Conservation (phyloP, 92 coral and sea anemone genomes). For the Palythoa grandis region DNA sequence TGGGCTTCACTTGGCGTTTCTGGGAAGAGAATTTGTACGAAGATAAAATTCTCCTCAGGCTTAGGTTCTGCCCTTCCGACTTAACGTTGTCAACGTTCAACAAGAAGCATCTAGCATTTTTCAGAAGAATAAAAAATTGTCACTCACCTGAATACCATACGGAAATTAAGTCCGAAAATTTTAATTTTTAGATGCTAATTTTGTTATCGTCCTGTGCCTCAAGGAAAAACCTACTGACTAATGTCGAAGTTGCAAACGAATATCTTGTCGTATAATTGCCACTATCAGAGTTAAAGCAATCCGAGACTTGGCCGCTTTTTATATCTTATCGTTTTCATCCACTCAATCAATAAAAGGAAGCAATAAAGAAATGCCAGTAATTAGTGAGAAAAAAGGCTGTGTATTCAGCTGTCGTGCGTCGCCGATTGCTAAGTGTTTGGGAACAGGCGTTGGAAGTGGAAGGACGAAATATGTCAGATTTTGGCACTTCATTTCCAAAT, state of each 20-base stretch:
- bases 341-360: slow-evolving; percentile 31
- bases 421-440: slow-evolving; percentile 14
- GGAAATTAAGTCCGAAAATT: too few species aligned
- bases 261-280: background rate
- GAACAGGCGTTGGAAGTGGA: slow-evolving; percentile 4
- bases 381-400: slow-evolving; percentile 38
- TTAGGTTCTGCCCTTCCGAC: too few species aligned
- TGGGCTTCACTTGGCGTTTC: too few species aligned
- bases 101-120: too few species aligned
- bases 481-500: slow-evolving; percentile 29
- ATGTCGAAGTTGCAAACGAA: background rate
- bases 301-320: slow-evolving; percentile 26
- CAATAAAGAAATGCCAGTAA: slow-evolving; percentile 47
- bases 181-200: too few species aligned
- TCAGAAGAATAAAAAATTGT: too few species aligned
- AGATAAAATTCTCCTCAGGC: too few species aligned
- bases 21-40: too few species aligned
- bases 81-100: too few species aligned
- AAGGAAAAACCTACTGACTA: background rate
- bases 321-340: slow-evolving; percentile 39
- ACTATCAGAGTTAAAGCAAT: slow-evolving; percentile 30
- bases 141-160: too few species aligned
- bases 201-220: too few species aligned
- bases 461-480: background rate
- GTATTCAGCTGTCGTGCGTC: slow-evolving; percentile 35